Evolutionary conservation across 1,140 invertebrate species (phyloP).

Genomic region (Dendrolimus punctatus): DNA sequence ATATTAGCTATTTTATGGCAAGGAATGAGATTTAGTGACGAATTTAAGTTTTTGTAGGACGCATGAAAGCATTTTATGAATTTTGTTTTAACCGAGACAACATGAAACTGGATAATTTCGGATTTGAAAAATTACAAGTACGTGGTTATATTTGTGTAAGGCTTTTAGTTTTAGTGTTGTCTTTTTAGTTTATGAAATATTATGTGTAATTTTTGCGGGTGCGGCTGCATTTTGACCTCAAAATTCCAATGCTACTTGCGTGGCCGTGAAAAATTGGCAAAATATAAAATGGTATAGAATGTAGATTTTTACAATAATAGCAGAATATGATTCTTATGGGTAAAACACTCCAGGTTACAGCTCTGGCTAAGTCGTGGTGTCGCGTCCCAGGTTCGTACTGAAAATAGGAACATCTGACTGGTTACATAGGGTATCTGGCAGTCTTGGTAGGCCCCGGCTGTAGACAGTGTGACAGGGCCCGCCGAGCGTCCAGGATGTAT

Average conservation of each 20-base stretch:
- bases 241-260: no score
- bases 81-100: slow-evolving; percentile 10
- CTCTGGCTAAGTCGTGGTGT: no score
- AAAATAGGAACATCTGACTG: no score
- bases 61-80: slow-evolving; percentile 14
- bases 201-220: not conserved
- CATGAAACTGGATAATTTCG: slow-evolving; percentile 66
- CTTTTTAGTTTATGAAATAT: not conserved
- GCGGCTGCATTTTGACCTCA: no score
- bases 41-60: slow-evolving; percentile 15
- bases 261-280: not conserved
- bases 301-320: not conserved
- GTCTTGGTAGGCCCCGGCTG: no score
- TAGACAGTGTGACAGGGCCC: no score
- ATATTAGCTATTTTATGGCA: slow-evolving; percentile 1
- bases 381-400: no score
- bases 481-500: no score
- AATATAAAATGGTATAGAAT: not conserved
- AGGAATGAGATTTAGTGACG: slow-evolving; percentile 15
- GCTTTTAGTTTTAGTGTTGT: not conserved
- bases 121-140: slow-evolving; percentile 60
- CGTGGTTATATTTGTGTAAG: slow-evolving; percentile 16
- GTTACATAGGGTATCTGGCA: no score
- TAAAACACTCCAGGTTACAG: no score
- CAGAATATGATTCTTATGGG: no score